Evolutionary conservation across 2,797 vertebrate genomes (phyloP), one percentile per base, ranked within the genome.

Genomic region (Anas flavirostris): DNA sequence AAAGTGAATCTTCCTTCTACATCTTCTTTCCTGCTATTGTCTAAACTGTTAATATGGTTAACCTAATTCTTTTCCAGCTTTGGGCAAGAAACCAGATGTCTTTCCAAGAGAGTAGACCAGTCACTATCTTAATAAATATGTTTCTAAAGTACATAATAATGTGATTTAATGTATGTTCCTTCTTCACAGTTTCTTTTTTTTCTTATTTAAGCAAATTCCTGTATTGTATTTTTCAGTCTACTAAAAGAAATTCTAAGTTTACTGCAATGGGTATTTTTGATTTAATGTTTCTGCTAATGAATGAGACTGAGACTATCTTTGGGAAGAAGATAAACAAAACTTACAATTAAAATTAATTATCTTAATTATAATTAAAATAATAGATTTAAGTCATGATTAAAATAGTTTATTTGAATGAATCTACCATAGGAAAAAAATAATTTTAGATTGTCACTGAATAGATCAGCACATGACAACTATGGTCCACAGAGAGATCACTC

Each of bases 311-410:
- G 84, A 68, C 9, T 39, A 26, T 35, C 26, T 88, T 63, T 52
- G 8, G 17, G n/a, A 72, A 75, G 43, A 86, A 92, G 78, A 88
- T 22, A 90, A 82, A 72, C 60, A 3, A 75, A 82, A 73, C 4
- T 70, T 48, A 64, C 4, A 62, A 44, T 22, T 56, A 39, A 43
- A 64, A 82, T 18, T 44, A 55, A 70, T 63, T 0, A 22, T 46
- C 56, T 67, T 77, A 77, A 69, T 77, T 9, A 41, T 28, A 35
- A 46, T 46, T 43, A 68, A 86, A 77, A 56, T 37, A 85, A 26
- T 7, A 21, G 16, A 41, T 23, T 28, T 62, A 81, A 74, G 59
- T 63, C 0, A 56, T 41, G 0, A 35, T 86, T 78, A 28, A 68
- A 91, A 82, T 26, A 25, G 1, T 63, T 22, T 48, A 44, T 76